Base-by-base conservation (phyloP, 1,140 invertebrate genomes). In the Cepaea nemoralis region DNA sequence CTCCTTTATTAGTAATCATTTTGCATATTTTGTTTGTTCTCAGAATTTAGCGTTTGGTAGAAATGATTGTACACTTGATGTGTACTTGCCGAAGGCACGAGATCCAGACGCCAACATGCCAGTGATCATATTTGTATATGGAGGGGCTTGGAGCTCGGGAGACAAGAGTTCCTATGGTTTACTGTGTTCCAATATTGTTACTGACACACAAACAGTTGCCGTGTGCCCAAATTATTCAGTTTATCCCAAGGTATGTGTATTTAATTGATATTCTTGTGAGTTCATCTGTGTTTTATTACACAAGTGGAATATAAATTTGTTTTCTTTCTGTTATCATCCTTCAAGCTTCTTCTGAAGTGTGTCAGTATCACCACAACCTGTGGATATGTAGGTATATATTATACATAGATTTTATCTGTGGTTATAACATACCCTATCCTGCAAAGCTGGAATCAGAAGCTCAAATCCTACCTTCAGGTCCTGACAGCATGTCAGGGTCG, bases 151-250 rank as follows among this genome's bases (percentile, higher is more conserved):
- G 90, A 82, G 86, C 19, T 86, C 86, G 27, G 90, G 90, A 35
- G 86, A 90, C 79, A 91, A 91, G 77, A 87, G 80, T 33, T 90
- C 90, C 86, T 91, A 90, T 83, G 87, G 89, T 12, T 77, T 88
- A 22, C 77, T 91, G 39, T 91, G 89, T 80, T 84, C 83, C 37
- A 83, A 90, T 48, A 48, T 91, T 48, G 88, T 88, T 2, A 79
- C 87, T 45, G 86, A 84, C 77, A 81, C 90, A 19, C 79, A 86
- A 59, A 84, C 83, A 8, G 76, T 91, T 66, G 89, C 89, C 5
- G 88, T 88, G 75, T 91, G 90, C 84, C 89, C 90, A 19, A 90
- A 90, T 82, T 88, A 90, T 80, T 90, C 90, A 0, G 82, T 83
- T 19, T 90, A 91, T 86, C 90, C 90, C 66, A 86, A 88, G 88